Base-by-base conservation (phyloP, 2,113 vertebrate species). In the Bambusicola thoracicus region DNA sequence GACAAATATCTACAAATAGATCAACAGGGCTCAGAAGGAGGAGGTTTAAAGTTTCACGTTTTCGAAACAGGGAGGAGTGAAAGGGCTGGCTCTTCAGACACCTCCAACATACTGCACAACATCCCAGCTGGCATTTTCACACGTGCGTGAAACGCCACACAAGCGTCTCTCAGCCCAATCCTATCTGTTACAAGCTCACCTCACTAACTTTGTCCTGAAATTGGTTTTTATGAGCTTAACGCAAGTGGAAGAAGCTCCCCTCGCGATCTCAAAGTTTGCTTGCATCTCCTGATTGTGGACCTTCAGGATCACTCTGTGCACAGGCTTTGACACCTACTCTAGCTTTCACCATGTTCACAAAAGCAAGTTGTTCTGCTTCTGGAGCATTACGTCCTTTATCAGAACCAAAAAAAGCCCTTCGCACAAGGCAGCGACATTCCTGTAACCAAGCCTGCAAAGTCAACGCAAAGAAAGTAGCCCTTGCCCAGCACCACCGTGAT, bases 1-100 rank as follows among this genome's bases (percentile, higher is more conserved):
- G 92, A 86, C 92, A 95, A 85, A 95, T 85, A 94, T 69, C 94
- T 87, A 93, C 93, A 97, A 93, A 97, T 92, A 91, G 79, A 96
- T 79, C 80, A 82, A 90, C 95, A 77, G 88, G 74, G 66, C 87
- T 66, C 80, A 83, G 75, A 59, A 92, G 55, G 53, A 77, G 48
- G 14, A 67, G 89, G 75, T 25, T 94, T 77, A 62, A 87, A 88
- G 76, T 95, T 95, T 86, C 92, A 67, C 58, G 3, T 85, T 94
- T 89, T 59, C 78, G 63, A 62, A 70, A 17, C 1, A 21, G 79
- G 53, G 49, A 68, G 48, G 59, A 87, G 51, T 5, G 7, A 90
- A 69, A 73, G 36, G 48, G 43, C 15, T 11, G 15, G n/a, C 59
- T 61, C 56, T 82, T 53, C 67, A 55, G 63, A 32, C 1, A 24